These are phyloP conservation scores for Astropecten irregularis DNA, from an alignment of 53 echinoderm and acorn worm species.

Conservation along the genomic window DNA sequence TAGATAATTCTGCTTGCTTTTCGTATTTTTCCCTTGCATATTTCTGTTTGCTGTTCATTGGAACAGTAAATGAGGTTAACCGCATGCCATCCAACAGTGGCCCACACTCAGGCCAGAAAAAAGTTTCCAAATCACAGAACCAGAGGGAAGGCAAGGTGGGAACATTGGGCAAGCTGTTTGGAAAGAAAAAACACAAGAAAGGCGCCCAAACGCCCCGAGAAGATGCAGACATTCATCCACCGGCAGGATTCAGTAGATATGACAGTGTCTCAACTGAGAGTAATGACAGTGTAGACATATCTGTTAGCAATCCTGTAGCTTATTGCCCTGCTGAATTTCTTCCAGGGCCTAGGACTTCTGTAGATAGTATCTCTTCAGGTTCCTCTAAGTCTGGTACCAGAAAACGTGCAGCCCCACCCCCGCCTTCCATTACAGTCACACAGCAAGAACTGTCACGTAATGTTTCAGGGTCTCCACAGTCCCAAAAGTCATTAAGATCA, in stretches of 20 bases:
- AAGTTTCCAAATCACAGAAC: slow-evolving; percentile 29
- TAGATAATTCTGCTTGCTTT: slow-evolving; percentile 44
- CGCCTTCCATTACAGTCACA: not conserved
- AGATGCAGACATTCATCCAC: not conserved
- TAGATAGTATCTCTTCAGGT: slow-evolving; percentile 26
- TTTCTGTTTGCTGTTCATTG: slow-evolving; percentile 37
- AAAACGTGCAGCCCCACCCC: slow-evolving; percentile 47
- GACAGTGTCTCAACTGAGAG: slow-evolving; percentile 6
- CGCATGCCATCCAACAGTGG: slow-evolving; percentile 43
- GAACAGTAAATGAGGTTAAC: slow-evolving; percentile 44
- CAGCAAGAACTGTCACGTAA: slow-evolving; percentile 4
- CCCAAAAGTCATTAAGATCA: slow-evolving; percentile 30
- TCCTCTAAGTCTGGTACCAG: slow-evolving; percentile 20
- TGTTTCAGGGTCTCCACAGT: slow-evolving; percentile 31
- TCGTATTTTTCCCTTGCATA: slow-evolving; percentile 43
- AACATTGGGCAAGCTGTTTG: slow-evolving; percentile 65
- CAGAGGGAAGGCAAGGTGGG: slow-evolving; percentile 55
- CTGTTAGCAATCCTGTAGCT: slow-evolving; percentile 13
- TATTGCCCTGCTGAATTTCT: slow-evolving; percentile 61
- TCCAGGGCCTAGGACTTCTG: slow-evolving; percentile 35
- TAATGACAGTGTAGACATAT: slow-evolving; percentile 39
- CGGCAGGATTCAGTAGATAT: not conserved
- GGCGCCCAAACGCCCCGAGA: not conserved
- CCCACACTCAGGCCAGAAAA: slow-evolving; percentile 2
- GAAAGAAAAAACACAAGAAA: slow-evolving; percentile 69